These are phyloP conservation scores for Phrixothrix hirtus DNA, from an alignment of 2,888 invertebrate species.

Conservation along the genomic window DNA sequence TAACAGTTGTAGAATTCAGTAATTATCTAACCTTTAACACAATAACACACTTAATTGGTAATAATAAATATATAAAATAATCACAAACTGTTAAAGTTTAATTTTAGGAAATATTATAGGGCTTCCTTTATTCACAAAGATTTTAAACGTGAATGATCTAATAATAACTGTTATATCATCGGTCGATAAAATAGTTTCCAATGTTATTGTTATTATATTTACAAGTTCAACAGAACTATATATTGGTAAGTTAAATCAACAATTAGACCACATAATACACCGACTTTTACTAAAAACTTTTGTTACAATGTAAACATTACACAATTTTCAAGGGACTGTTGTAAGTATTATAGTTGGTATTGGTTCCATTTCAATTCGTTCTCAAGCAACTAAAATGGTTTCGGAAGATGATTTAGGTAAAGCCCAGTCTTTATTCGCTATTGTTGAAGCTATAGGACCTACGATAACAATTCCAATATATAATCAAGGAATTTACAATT, in stretches of 20 bases:
- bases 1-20: constrained; percentile 63
- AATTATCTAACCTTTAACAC: constrained; percentile 63
- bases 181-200: constrained; percentile 52
- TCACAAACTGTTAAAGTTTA: no score
- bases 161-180: constrained; percentile 51
- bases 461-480: constrained; percentile 62
- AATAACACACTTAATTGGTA: constrained; percentile 62
- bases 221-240: constrained; percentile 48
- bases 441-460: constrained; percentile 63
- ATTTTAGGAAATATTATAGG: constrained; percentile 28
- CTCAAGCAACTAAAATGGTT: constrained; percentile 52
- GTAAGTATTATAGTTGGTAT: constrained; percentile 48
- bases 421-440: constrained; percentile 62
- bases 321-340: constrained; percentile 13
- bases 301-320: no score
- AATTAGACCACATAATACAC: no score
- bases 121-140: constrained; percentile 46
- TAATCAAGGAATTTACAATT: constrained; percentile 59
- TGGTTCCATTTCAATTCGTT: constrained; percentile 48
- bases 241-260: constrained; percentile 52
- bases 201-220: constrained; percentile 52
- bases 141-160: constrained; percentile 50
- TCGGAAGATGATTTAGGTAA: constrained; percentile 51
- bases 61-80: no score
- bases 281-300: no score